Percentiles rank a stretch among this genome's conserved stretches.
phyloP scores from a whole-genome alignment of 2,113 vertebrate species.

The Nesoenas mayeri region DNA sequence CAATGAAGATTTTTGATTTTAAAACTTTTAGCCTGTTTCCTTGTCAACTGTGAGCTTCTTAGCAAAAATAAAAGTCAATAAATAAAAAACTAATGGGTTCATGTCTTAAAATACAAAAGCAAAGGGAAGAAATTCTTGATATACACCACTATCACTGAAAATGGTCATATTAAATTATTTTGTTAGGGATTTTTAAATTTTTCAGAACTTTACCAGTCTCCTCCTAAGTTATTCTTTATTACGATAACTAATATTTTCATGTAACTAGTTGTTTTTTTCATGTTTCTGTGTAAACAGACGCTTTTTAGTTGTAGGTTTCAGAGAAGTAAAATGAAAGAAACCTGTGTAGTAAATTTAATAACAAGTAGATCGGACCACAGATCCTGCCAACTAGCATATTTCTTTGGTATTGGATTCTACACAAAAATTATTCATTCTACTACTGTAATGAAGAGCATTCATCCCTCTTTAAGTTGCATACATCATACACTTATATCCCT shows the following conservation, averaged over 20 bases:
- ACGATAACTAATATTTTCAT: neutral
- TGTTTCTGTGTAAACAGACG: neutral
- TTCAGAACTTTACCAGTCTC: neutral
- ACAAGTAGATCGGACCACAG: neutral
- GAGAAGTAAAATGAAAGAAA: neutral
- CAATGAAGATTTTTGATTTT: neutral
- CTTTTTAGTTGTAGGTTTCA: neutral
- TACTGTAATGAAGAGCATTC: neutral
- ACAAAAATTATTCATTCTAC: neutral
- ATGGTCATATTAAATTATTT: neutral
- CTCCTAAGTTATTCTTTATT: neutral
- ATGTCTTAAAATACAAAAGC: neutral
- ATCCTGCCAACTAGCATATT: neutral
- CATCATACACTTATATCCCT: neutral
- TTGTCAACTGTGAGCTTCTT: neutral
- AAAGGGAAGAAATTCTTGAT: neutral
- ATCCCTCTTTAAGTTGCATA: neutral
- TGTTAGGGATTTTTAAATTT: neutral
- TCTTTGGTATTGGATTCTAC: neutral
- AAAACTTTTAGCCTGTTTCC: neutral
- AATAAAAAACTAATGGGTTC: neutral
- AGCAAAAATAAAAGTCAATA: neutral
- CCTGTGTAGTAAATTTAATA: neutral
- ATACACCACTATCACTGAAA: neutral
- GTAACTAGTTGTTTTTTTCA: accelerated